A percentile compares a stretch with the other conserved stretches of the same genome.
phyloP scores from a whole-genome alignment of 2,113 vertebrate species.

The Mormoops blainvillei region DNA sequence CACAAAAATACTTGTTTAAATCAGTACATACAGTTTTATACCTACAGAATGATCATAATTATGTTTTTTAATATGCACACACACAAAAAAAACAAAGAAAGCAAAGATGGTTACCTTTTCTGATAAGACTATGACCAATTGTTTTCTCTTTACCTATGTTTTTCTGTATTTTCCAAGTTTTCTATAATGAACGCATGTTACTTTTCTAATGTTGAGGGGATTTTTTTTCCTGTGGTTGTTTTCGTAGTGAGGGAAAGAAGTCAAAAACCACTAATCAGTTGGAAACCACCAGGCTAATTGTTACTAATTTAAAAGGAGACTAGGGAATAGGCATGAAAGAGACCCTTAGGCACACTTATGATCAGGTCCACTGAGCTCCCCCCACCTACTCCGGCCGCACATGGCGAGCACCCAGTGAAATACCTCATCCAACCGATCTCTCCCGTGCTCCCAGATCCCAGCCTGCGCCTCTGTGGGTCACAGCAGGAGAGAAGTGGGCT shows the following conservation, averaged over 20 bases:
- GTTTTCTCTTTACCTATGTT: not conserved
- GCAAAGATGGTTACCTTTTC: not conserved
- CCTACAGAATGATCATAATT: not conserved
- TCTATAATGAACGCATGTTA: not conserved
- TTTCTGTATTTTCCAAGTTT: slow-evolving; percentile 1
- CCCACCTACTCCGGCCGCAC: too few relatives aligned
- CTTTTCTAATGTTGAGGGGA: not conserved
- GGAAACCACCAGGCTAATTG: not conserved
- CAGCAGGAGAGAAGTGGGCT: not conserved
- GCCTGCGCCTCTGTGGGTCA: not conserved
- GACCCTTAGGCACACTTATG: rapidly evolving
- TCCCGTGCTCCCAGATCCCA: not conserved
- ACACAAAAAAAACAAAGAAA: not conserved
- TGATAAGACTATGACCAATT: not conserved
- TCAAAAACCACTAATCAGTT: not conserved
- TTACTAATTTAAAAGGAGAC: not conserved
- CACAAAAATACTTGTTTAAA: slow-evolving; percentile 22
- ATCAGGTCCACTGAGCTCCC: not conserved
- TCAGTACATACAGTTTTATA: not conserved
- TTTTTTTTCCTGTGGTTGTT: not conserved
- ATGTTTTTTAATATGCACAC: not conserved
- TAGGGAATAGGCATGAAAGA: not conserved
- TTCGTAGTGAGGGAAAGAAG: not conserved
- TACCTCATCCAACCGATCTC: not conserved
- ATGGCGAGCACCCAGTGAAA: too few relatives aligned